Base-by-base conservation (phyloP, 2,888 invertebrate genomes). In the Allolobophora icterica region DNA sequence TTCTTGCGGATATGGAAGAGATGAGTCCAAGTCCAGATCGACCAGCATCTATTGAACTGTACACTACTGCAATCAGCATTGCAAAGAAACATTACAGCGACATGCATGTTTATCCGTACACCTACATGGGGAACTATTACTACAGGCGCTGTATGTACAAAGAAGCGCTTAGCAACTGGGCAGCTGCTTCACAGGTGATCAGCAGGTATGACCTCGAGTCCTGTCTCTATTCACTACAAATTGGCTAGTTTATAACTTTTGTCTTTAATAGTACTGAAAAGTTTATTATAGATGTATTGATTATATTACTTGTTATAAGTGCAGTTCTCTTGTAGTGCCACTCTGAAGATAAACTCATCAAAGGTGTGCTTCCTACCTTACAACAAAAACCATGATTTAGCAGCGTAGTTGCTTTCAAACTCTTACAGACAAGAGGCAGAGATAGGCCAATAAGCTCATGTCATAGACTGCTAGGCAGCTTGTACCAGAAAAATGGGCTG, bases 81-180 rank as follows among this genome's bases (percentile, higher is more conserved):
- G 97, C 98, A 1, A 96, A 97, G 94, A 97, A 96, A 90, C 96
- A 97, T 93, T 99, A 99, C 95, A 97, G 97, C 93, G 98, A 99
- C 95, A 97, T 98, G 95, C 98, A 99, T 95, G 98, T 99, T 13
- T 99, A 99, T 96, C 99, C 99, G 30, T 98, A 99, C 95, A 98
- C 98, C 35, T 98, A 98, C 95, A 97, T 98, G 96, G 99, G 98
- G 93, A 98, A 98, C 91, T 98, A 98, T 95, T 97, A 97, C 94
- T 98, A 98, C 95, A 96, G 98, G 90, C 97, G 97, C 94, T 97
- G 97, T 94, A 97, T 97, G 96, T 98, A 97, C 95, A 97, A 98
- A 94, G 97, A 98, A 95, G 98, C 99, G 13, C 97, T 99, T 93
- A 97, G 97, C 94, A 97, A 98, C 92, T 99, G 99, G 99, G 98